Conservation (phyloP, 2,797 vertebrate genomes). For the Hippopotamyrus pictus region DNA sequence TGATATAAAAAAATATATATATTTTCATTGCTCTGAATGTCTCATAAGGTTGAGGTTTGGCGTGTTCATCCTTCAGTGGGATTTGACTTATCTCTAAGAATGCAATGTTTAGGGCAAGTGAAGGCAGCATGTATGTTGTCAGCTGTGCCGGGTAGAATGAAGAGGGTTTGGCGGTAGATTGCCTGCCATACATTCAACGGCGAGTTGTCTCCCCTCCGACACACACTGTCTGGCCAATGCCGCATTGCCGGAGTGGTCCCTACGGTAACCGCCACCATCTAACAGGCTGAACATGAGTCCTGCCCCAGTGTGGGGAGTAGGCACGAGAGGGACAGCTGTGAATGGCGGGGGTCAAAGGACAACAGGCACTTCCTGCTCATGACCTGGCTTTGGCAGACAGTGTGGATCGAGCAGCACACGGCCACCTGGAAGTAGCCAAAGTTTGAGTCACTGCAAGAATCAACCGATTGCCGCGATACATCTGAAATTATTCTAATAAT, state of each 20-base stretch:
- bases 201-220: background rate
- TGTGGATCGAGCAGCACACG: background rate
- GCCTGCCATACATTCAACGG: background rate
- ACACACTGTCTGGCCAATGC: background rate
- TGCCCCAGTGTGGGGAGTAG: background rate
- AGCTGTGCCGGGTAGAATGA: background rate
- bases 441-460: background rate
- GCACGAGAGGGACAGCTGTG: background rate
- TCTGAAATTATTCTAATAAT: background rate
- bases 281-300: background rate
- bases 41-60: background rate
- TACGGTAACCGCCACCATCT: background rate
- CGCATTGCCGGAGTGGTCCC: background rate
- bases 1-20: background rate
- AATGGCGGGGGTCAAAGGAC: constrained; percentile 6
- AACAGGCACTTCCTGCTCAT: background rate
- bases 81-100: background rate
- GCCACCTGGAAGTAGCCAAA: background rate
- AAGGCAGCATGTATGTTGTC: background rate
- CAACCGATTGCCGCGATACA: background rate
- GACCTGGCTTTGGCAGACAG: background rate
- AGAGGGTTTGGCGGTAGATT: background rate
- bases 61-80: background rate
- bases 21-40: background rate
- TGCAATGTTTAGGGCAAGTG: background rate